Evolutionary conservation across 2,797 vertebrate species (phyloP).

Genomic region (Chanos chanos): DNA sequence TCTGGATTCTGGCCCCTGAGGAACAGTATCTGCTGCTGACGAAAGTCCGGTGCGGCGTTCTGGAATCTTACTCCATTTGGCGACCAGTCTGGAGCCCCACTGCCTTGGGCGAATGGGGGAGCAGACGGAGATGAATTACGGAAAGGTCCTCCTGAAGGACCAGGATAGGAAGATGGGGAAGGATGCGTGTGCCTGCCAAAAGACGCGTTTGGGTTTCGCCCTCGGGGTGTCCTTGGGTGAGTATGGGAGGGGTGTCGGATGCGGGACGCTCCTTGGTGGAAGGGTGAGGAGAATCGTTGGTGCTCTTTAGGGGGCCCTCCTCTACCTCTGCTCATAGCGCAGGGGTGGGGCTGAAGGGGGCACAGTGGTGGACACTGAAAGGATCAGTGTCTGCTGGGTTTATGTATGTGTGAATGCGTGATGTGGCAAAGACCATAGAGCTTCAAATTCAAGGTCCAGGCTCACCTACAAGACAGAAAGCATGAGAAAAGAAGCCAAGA

Average conservation of each 20-base stretch:
- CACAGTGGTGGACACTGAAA: slow-evolving; percentile 35
- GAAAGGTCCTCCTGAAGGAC: slow-evolving; percentile 21
- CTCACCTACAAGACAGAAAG: slow-evolving; percentile 46
- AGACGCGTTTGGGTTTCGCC: slow-evolving; percentile 18
- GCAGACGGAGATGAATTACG: slow-evolving; percentile 7
- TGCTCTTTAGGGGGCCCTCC: slow-evolving; percentile 62
- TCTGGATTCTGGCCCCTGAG: slow-evolving; percentile 62
- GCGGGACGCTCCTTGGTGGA: slow-evolving; percentile 32
- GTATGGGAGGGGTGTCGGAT: slow-evolving; percentile 32
- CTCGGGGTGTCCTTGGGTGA: slow-evolving; percentile 18
- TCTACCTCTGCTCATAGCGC: slow-evolving; percentile 80
- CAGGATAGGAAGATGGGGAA: slow-evolving; percentile 14
- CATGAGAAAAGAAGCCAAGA: not conserved
- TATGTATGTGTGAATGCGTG: slow-evolving; percentile 20
- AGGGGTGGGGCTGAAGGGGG: slow-evolving; percentile 59
- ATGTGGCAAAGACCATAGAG: slow-evolving; percentile 22
- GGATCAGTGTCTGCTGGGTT: slow-evolving; percentile 28
- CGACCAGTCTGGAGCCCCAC: slow-evolving; percentile 16
- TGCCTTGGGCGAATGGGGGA: slow-evolving; percentile 5
- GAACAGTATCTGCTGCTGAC: slow-evolving; percentile 69
- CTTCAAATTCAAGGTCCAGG: not conserved
- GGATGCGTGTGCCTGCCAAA: slow-evolving; percentile 25
- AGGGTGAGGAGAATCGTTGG: slow-evolving; percentile 28
- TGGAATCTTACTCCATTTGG: slow-evolving; percentile 38
- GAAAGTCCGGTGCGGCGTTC: slow-evolving; percentile 50